Evolutionary conservation across 2,113 vertebrate species (phyloP), one percentile per base, ranked within the genome.

Genomic region (Aspiorhynchus laticeps): DNA sequence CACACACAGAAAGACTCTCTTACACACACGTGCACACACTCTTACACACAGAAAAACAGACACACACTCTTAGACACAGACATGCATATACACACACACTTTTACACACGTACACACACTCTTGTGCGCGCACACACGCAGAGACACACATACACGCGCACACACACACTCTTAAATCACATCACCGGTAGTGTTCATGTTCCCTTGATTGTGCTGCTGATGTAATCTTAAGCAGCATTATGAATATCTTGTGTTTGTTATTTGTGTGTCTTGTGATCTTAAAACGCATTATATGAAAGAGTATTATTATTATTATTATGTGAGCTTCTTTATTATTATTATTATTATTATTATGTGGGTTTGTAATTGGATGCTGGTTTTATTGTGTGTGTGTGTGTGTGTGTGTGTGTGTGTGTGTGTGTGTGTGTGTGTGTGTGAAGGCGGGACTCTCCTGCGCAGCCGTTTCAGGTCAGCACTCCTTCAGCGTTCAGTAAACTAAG

Each of bases 401-500:
- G 43, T 80, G 61, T 19, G 10, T 31, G 26, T 69, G 43, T 80
- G 61, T 19, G 10, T 28, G n/a, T 80, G 84, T 71, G 17, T 74
- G 14, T 65, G 38, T 78, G n/a, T 69, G 11, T 75, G 21, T 69
- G 43, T 80, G 61, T 19, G 10, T 31, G 26, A 7, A 91, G 97
- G 96, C 88, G 91, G 17, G 95, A 94, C 71, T 97, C 96, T 38
- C 95, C 96, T 3, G 80, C 94, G 38, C 96, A 97, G 80, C 95
- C 95, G 9, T 99, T 99, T 92, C 96, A 97, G 90, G 95, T 99
- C 86, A 99, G 97, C 94, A 98, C 96, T 1, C 98, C 97, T 0
- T 99, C 98, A 21, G 98, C 98, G 89, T 99, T 99, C 91, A 98
- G 96, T 94, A 97, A 97, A 88, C 41, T 99, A 88, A 94, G 96